phyloP scores from a whole-genome alignment of 1,140 invertebrate genomes.

The Cydia splendana region DNA sequence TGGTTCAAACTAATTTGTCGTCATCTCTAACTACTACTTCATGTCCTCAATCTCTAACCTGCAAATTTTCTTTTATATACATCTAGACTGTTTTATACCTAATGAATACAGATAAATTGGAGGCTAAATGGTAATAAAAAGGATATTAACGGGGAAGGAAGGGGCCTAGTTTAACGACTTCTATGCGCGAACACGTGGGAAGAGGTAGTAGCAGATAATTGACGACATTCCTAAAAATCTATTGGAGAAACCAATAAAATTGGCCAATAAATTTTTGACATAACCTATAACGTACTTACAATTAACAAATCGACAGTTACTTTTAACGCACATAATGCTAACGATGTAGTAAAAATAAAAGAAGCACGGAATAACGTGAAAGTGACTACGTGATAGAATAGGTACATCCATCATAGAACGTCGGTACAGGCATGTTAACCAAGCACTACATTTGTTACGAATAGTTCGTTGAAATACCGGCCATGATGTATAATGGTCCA shows the following conservation, averaged over 20 bases:
- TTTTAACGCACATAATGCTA: conserved; percentile 24
- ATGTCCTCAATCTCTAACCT: not conserved
- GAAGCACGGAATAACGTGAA: conserved; percentile 8
- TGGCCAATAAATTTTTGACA: not conserved
- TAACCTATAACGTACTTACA: not conserved
- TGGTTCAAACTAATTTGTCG: not conserved
- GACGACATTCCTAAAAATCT: not conserved
- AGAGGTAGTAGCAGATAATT: not conserved
- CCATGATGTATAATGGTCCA: conserved; percentile 34
- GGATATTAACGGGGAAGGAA: too few species aligned
- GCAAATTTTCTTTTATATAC: too few species aligned
- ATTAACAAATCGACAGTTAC: conserved; percentile 14
- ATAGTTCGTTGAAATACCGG: conserved; percentile 39
- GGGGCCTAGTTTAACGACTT: too few species aligned
- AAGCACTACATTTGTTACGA: conserved; percentile 39
- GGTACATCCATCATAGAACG: conserved; percentile 41
- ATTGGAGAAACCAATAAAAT: conserved; percentile 27
- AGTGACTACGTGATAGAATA: conserved; percentile 26
- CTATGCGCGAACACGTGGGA: not conserved
- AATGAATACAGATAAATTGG: too few species aligned
- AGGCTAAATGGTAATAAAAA: too few species aligned
- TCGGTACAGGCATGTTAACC: conserved; percentile 34
- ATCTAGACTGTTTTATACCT: too few species aligned
- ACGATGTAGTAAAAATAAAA: conserved; percentile 32
- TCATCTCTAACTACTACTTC: not conserved